Evolutionary conservation across 30 jellyfish, hydroid and myxozoan genomes (phyloP).

Genomic region (Aurelia sp.): DNA sequence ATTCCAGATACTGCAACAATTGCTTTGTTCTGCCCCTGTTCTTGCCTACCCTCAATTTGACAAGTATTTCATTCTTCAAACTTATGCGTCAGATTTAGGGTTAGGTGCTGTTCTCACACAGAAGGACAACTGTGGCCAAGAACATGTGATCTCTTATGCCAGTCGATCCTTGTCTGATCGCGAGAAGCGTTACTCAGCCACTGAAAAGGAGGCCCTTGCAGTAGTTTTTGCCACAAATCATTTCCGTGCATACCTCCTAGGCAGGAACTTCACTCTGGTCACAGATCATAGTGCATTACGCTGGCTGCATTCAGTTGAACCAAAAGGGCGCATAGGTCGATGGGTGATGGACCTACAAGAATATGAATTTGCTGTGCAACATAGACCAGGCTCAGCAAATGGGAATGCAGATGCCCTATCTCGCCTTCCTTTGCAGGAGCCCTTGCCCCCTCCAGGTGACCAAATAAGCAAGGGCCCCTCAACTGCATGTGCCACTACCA

Average conservation of each 20-base stretch:
- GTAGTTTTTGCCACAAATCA: conserved; percentile 43
- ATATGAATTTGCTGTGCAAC: conserved; percentile 7
- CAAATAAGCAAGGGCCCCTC: neutral
- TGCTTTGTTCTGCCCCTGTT: conserved; percentile 47
- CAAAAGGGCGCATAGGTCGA: conserved; percentile 62
- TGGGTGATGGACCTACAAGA: conserved; percentile 71
- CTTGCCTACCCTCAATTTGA: conserved; percentile 48
- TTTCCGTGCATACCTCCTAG: conserved; percentile 48
- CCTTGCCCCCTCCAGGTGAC: neutral
- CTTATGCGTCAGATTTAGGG: conserved; percentile 65
- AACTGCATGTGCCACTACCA: conserved; percentile 39
- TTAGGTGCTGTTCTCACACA: conserved; percentile 71
- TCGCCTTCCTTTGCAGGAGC: conserved; percentile 1
- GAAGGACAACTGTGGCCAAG: conserved; percentile 7
- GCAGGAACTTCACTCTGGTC: conserved; percentile 18
- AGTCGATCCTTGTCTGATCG: conserved; percentile 46
- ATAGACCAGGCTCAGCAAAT: conserved; percentile 48
- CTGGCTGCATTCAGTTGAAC: conserved; percentile 55
- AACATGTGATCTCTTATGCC: conserved; percentile 45
- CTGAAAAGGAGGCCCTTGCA: conserved; percentile 73
- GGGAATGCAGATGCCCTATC: conserved; percentile 78
- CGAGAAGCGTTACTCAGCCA: conserved; percentile 48
- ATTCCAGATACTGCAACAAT: conserved; percentile 3
- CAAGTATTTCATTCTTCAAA: conserved; percentile 41
- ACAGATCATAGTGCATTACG: conserved; percentile 77